phyloP scores from a whole-genome alignment of 2,888 invertebrate genomes.

The Pterostichus madidus region DNA sequence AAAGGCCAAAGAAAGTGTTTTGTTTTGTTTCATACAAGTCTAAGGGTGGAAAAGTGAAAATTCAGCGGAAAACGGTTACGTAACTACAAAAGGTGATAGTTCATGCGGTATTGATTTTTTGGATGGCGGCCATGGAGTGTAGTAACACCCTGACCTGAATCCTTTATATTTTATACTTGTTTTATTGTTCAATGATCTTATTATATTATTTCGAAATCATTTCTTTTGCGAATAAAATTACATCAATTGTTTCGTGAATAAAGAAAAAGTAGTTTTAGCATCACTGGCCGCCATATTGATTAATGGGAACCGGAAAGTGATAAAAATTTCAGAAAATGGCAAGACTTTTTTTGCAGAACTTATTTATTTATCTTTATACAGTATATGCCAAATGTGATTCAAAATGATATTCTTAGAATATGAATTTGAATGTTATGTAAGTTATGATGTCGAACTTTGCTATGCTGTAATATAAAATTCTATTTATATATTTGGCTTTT shows the following conservation, averaged over 20 bases:
- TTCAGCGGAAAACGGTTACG: slow-evolving; percentile 8
- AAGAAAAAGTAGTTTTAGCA: no score
- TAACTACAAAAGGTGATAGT: slow-evolving; percentile 40
- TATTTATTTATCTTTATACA: background rate
- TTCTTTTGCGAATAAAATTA: no score
- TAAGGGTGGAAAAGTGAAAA: slow-evolving; percentile 36
- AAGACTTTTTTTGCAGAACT: background rate
- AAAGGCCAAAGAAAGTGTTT: slow-evolving; percentile 13
- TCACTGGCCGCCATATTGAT: no score
- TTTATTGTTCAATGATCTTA: slow-evolving; percentile 6
- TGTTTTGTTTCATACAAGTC: background rate
- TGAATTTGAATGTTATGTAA: slow-evolving; percentile 27
- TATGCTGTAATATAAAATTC: slow-evolving; percentile 32
- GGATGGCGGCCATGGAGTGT: slow-evolving; percentile 44
- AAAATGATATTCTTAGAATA: slow-evolving; percentile 20
- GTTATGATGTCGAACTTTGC: background rate
- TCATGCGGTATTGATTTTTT: slow-evolving; percentile 64
- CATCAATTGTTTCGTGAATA: no score
- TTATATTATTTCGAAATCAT: no score
- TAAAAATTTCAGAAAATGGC: background rate
- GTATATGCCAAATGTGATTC: background rate
- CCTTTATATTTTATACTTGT: background rate
- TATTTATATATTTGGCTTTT: slow-evolving; percentile 62
- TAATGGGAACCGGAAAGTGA: no score
- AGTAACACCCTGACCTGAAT: slow-evolving; percentile 58